Evolutionary conservation across 2,797 vertebrate genomes (phyloP), one percentile per base, ranked within the genome.

Genomic region (Botia kubotai): DNA sequence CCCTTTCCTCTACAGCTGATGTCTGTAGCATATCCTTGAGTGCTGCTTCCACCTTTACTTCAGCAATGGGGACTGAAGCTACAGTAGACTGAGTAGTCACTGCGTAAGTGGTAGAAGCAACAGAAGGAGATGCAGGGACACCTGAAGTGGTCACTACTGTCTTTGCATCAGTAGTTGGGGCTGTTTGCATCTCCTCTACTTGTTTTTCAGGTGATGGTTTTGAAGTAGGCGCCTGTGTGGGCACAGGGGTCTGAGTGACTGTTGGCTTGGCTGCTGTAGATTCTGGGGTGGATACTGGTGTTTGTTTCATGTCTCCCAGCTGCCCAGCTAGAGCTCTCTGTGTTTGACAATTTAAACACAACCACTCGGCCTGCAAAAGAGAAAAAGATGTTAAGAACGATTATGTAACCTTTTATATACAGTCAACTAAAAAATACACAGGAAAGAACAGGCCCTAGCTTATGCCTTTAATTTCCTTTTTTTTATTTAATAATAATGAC

Each of bases 321-420:
- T 98, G 95, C 90, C 96, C 97, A 78, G 92, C 92, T 79, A 99
- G 88, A 48, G 97, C 97, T 91, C 96, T 96, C 88, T 96, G 95
- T 77, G 97, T 99, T 90, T 99, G 98, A 88, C 98, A 99, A 87
- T 94, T 98, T 90, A 99, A 94, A 88, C 98, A 99, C 72, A 99
- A 93, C 98, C 98, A 99, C 93, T 99, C 97, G 87, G 95, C 95
- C 98, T 99, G 92, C 57, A 86, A 92, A 58, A 86, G 84, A 62
- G 5, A 75, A 5, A 85, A 17, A 72, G 17, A 46, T 53, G 39
- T 66, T n/a, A 17, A 23, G 60, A 58, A 26, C 46, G 17, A 62
- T 16, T 21, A 14, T 16, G 6, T 39, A 39, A 39, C 6, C 36
- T 46, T 46, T 65, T 53, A 36, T 14, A 5, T 14, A 21, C 7